phyloP scores from a whole-genome alignment of 1,140 invertebrate species.

The Samia ricini region DNA sequence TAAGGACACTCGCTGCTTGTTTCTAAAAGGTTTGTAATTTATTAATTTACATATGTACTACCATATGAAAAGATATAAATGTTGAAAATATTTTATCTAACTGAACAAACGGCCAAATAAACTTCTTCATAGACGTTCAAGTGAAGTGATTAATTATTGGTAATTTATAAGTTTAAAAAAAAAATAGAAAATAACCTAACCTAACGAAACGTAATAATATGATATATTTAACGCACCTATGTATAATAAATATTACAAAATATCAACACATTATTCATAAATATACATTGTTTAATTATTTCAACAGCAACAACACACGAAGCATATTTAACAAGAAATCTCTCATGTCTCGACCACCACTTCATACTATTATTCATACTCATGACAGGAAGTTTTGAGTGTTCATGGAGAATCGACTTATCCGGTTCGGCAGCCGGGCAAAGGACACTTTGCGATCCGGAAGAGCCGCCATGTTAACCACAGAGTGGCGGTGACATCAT shows the following conservation, averaged over 20 bases:
- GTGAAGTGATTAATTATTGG: too few species aligned
- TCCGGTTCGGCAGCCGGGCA: constrained; percentile 29
- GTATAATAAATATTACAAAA: too few species aligned
- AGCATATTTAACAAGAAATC: background rate
- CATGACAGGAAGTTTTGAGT: constrained; percentile 27
- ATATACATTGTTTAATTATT: background rate
- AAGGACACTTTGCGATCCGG: constrained; percentile 34
- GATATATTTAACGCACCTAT: too few species aligned
- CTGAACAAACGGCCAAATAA: too few species aligned
- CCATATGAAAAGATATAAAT: too few species aligned
- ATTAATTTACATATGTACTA: too few species aligned
- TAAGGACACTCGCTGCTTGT: constrained; percentile 1
- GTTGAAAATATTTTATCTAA: too few species aligned
- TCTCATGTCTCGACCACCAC: background rate
- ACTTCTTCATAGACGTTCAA: too few species aligned
- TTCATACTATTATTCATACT: constrained; percentile 2
- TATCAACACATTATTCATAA: background rate
- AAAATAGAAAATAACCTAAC: too few species aligned
- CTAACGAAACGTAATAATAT: too few species aligned
- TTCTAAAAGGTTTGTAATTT: background rate
- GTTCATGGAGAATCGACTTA: constrained; percentile 28
- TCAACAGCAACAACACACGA: background rate
- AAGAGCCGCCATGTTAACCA: constrained; percentile 31
- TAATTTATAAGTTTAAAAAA: too few species aligned
- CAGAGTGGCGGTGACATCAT: constrained; percentile 19